Percentiles rank a stretch among this genome's conserved stretches.
Conservation (phyloP, 64 coral and sea anemone genomes). For the Orbicella faveolata region DNA sequence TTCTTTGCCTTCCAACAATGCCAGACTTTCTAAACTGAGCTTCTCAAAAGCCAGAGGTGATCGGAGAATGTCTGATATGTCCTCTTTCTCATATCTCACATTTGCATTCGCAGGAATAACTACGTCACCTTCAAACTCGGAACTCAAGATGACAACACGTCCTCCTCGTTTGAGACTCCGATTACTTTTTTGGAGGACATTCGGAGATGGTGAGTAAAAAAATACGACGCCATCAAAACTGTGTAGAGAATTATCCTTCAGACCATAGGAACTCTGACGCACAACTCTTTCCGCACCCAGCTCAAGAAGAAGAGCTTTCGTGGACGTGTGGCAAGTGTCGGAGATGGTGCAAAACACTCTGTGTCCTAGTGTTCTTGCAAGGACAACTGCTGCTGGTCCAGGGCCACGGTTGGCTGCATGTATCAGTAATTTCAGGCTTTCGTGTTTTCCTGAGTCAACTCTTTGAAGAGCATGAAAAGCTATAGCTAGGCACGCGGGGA, state of each 20-base stretch:
- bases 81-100: slow-evolving; percentile 34
- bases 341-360: slow-evolving; percentile 50
- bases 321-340: neutral
- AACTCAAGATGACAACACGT: slow-evolving; percentile 36
- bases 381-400: slow-evolving; percentile 36
- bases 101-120: slow-evolving; percentile 15
- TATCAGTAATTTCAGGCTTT: slow-evolving; percentile 16
- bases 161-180: slow-evolving; percentile 11
- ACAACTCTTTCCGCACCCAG: slow-evolving; percentile 21
- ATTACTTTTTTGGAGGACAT: slow-evolving; percentile 43
- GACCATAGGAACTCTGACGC: neutral
- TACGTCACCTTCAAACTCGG: slow-evolving; percentile 24
- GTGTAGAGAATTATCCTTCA: neutral
- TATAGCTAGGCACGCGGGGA: slow-evolving; percentile 3
- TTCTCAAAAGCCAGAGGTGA: neutral
- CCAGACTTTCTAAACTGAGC: neutral
- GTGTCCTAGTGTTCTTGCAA: slow-evolving; percentile 57
- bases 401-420: slow-evolving; percentile 47
- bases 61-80: neutral
- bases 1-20: slow-evolving; percentile 1
- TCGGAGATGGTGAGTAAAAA: slow-evolving; percentile 28
- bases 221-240: slow-evolving; percentile 55
- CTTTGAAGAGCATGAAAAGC: slow-evolving; percentile 20
- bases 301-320: neutral
- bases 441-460: neutral